Base-by-base conservation (phyloP, 2,113 vertebrate genomes). In the Puffinus mauretanicus region DNA sequence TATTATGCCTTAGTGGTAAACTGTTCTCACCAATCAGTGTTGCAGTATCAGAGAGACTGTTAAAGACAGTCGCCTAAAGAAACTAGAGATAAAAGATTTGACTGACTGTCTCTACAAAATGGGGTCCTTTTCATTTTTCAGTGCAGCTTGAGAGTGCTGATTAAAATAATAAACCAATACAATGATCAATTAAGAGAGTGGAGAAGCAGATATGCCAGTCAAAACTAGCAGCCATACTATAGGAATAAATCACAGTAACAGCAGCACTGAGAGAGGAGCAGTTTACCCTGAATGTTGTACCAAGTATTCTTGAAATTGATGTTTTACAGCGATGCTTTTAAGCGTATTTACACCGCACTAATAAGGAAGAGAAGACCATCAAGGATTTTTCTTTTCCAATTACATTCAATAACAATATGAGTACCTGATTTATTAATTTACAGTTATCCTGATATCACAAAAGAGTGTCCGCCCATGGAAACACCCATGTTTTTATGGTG, bases 1-100 rank as follows among this genome's bases (percentile, higher is more conserved):
- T 97, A 97, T 97, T 97, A 97, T 97, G 95, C 72, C 93, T 97
- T 86, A 94, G 92, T 84, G 93, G 93, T 89, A 97, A 97, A 98
- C 71, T 97, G 92, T 92, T 95, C 86, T 93, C 9, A n/a, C 95
- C 96, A 94, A 94, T 98, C 96, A 97, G 65, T 60, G 46, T 88
- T 90, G 60, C 88, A 72, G 87, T 87, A 84, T 92, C 82, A 66
- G 95, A 81, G 66, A 71, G 16, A 92, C 46, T 84, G 73, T 52
- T 61, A 44, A 89, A 91, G 30, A 86, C 61, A 95, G 64, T 60
- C 16, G 55, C 75, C 82, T 58, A 27, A 71, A 70, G 80, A 72
- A 94, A 94, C 46, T 6, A 38, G 57, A 94, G 46, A 51, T 26
- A 77, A 86, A 66, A 88, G 38, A 78, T 94, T 54, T 93, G 46